Evolutionary conservation across 1,140 invertebrate genomes (phyloP).

Genomic region (Helicoverpa zea): DNA sequence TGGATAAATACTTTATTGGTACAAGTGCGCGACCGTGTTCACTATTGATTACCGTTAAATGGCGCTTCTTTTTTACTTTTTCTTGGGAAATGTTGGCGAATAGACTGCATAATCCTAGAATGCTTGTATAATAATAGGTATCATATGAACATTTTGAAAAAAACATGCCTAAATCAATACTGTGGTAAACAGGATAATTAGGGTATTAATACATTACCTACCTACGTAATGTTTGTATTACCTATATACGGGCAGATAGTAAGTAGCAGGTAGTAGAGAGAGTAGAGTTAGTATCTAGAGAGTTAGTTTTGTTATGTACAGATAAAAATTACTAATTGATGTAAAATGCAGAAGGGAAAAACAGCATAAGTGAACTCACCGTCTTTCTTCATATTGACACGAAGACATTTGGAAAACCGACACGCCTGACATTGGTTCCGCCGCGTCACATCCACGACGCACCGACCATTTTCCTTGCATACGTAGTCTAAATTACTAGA

Average conservation of each 20-base stretch:
- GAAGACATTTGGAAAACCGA: conserved; percentile 96
- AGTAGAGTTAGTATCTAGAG: no score
- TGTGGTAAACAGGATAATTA: no score
- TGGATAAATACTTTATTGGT: conserved; percentile 85
- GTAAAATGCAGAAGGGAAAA: not conserved
- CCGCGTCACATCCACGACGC: conserved; percentile 96
- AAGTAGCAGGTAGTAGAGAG: no score
- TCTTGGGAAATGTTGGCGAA: not conserved
- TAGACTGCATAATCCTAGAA: not conserved
- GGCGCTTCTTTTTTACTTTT: not conserved
- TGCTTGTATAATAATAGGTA: no score
- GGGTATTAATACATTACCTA: no score
- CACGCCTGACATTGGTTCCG: conserved; percentile 98
- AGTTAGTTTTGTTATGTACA: no score
- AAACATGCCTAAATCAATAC: no score
- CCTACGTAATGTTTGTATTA: no score
- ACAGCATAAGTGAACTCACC: conserved; percentile 88
- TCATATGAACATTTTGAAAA: no score
- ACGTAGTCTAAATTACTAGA: conserved; percentile 95
- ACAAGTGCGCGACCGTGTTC: conserved; percentile 74
- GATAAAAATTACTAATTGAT: no score
- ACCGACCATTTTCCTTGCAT: conserved; percentile 96
- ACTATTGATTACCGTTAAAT: conserved; percentile 63
- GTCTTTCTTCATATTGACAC: conserved; percentile 98
- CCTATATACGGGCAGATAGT: no score